A percentile compares a stretch with the other conserved stretches of the same genome.
These are phyloP conservation scores for Capra hircus DNA, from an alignment of 2,113 vertebrate genomes.

Conservation along the genomic window DNA sequence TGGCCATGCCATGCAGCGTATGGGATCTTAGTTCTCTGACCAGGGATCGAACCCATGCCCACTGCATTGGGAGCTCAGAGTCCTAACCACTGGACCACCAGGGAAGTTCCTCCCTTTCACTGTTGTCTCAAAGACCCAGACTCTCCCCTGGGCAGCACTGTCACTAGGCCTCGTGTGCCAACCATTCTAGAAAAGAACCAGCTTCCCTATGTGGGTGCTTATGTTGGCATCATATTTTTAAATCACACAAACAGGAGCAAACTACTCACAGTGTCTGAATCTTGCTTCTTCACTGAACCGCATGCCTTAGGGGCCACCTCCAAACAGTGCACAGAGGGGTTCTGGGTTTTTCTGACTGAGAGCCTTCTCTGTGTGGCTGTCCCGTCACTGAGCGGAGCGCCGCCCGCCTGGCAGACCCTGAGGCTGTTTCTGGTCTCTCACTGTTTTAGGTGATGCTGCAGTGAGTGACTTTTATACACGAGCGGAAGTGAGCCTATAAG, in stretches of 20 bases:
- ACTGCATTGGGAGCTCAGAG: neutral
- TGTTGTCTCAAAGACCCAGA: neutral
- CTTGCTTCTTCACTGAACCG: neutral
- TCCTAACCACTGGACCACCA: neutral
- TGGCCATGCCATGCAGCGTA: neutral
- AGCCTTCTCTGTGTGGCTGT: neutral
- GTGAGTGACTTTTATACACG: neutral
- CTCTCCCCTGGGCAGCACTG: neutral
- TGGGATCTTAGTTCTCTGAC: neutral
- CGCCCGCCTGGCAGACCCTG: neutral
- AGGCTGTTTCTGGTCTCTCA: neutral
- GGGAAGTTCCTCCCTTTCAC: neutral
- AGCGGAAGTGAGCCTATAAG: neutral
- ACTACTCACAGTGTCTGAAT: neutral
- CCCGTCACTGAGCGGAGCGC: accelerated
- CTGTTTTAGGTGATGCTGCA: neutral
- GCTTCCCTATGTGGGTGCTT: accelerated
- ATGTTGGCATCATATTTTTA: neutral
- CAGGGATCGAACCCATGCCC: neutral
- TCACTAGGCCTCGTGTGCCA: neutral
- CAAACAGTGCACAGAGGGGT: neutral
- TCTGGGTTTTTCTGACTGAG: neutral
- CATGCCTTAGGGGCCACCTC: neutral
- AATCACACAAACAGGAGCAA: neutral
- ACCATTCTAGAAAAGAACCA: neutral